Conservation (phyloP, 2,888 invertebrate species). For the Monochamus alternatus region DNA sequence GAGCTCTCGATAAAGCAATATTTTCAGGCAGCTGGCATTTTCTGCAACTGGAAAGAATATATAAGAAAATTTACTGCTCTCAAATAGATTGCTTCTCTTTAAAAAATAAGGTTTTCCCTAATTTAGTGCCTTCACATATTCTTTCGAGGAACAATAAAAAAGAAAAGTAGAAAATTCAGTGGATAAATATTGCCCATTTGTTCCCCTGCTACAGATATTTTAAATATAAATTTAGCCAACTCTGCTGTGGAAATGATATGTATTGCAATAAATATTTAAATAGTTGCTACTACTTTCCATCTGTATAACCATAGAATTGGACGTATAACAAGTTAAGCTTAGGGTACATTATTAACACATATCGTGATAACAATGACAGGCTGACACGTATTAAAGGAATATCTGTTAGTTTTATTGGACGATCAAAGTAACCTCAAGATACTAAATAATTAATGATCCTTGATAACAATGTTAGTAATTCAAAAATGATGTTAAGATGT, state of each 20-base stretch:
- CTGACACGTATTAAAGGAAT: too few relatives aligned
- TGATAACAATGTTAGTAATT: too few relatives aligned
- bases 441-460: too few relatives aligned
- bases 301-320: conserved; percentile 15
- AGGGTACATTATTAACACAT: too few relatives aligned
- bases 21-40: background rate
- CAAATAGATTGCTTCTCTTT: conserved; percentile 8
- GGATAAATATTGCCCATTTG: conserved; percentile 29
- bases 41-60: conserved; percentile 1
- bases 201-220: conserved; percentile 6
- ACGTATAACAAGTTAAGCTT: conserved; percentile 18
- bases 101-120: conserved; percentile 20
- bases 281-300: background rate
- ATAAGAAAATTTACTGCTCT: conserved; percentile 3
- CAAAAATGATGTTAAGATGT: too few relatives aligned
- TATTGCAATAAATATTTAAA: conserved; percentile 34
- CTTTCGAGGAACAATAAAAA: conserved; percentile 22
- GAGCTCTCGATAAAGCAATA: background rate
- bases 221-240: conserved; percentile 11
- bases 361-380: too few relatives aligned
- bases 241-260: conserved; percentile 4
- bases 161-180: conserved; percentile 21
- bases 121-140: conserved; percentile 15
- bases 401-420: too few relatives aligned
- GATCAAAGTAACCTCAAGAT: too few relatives aligned